Conservation (phyloP, 2,888 invertebrate genomes). For the Hypolimnas misippus region DNA sequence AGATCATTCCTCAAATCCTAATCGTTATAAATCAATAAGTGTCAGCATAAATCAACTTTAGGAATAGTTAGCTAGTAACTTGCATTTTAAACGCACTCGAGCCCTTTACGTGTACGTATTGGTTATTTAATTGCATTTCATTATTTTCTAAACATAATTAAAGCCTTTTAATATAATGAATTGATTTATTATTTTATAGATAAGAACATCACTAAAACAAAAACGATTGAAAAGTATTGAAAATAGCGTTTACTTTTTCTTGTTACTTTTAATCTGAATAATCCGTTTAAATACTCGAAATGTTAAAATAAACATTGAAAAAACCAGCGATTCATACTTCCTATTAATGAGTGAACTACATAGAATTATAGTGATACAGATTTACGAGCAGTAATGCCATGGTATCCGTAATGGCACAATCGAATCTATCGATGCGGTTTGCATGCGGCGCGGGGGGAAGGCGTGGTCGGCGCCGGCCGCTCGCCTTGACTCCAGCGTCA, state of each 20-base stretch:
- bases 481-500: constrained; percentile 83
- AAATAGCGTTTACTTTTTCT: too few species aligned
- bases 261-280: too few species aligned
- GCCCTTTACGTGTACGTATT: constrained; percentile 26
- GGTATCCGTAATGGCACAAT: constrained; percentile 55
- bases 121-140: constrained; percentile 28
- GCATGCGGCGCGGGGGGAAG: constrained; percentile 60
- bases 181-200: too few species aligned
- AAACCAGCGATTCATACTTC: constrained; percentile 30
- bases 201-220: too few species aligned
- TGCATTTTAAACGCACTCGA: constrained; percentile 31
- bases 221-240: too few species aligned
- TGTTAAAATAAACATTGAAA: constrained; percentile 16
- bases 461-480: constrained; percentile 83
- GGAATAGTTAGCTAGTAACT: constrained; percentile 33
- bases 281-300: background rate
- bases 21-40: constrained; percentile 39
- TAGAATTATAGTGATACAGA: constrained; percentile 35
- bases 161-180: too few species aligned
- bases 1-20: constrained; percentile 33
- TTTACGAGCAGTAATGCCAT: constrained; percentile 30
- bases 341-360: constrained; percentile 28
- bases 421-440: constrained; percentile 54
- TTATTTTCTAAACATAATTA: background rate
- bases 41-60: constrained; percentile 39